A percentile compares a stretch with the other conserved stretches of the same genome.
Conservation (phyloP, 2,113 vertebrate genomes). For the Numenius arquata region DNA sequence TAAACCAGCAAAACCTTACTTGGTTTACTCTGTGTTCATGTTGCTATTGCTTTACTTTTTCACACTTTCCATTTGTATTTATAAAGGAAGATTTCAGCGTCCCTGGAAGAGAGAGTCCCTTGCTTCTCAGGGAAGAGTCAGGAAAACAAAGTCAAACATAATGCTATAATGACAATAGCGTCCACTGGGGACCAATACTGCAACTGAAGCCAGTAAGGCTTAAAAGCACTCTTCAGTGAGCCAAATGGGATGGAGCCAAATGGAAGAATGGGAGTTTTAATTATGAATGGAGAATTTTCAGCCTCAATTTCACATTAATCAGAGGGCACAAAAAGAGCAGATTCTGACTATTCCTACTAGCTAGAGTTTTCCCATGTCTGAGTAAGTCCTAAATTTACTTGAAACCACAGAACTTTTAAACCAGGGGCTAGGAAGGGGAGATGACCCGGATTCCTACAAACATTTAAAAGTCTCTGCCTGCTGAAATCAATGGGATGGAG, state of each 20-base stretch:
- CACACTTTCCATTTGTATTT: background rate
- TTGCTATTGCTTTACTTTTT: constrained; percentile 1
- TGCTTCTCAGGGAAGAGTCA: background rate
- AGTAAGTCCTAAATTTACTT: background rate
- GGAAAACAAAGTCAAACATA: background rate
- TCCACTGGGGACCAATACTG: background rate
- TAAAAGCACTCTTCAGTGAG: background rate
- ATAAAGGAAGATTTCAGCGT: background rate
- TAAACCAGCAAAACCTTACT: background rate
- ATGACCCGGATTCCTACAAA: constrained; percentile 3
- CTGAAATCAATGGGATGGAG: background rate
- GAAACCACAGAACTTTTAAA: background rate
- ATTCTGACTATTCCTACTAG: background rate
- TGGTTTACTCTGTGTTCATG: background rate
- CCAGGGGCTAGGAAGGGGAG: background rate
- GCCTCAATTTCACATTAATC: background rate
- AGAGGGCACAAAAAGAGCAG: background rate
- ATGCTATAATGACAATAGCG: background rate
- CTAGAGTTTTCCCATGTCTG: background rate
- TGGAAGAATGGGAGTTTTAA: background rate
- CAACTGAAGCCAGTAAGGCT: background rate
- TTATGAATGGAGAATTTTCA: background rate
- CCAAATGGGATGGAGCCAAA: background rate
- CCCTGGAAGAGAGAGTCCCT: background rate
- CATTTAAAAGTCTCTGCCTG: background rate